Base-by-base conservation (phyloP, 2,888 invertebrate species). In the Amphipyra berbera region DNA sequence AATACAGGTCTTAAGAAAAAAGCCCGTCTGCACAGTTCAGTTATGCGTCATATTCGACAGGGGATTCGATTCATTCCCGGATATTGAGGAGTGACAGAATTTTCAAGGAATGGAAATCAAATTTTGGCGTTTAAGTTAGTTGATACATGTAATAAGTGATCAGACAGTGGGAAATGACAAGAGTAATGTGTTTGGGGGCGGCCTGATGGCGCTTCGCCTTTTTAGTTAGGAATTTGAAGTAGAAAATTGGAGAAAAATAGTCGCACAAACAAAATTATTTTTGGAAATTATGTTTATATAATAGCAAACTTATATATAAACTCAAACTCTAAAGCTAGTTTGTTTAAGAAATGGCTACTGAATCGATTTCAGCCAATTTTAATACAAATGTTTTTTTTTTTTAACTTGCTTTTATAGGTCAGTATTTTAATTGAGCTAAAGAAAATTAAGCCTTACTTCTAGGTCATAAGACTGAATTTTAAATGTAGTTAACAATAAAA, bases 31-130 rank as follows among this genome's bases (percentile, higher is more conserved):
- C 30, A 42, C 44, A 52, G 47, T 45, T n/a, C 58, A 61, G 62
- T 37, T 62, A 53, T 65, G 47, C 73, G 49, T 52, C 68, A 73
- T 66, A 76, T 74, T 73, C 69, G 68, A 66, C 56, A 64, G 65
- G 62, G 83, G 84, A 88, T 87, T 89, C 83, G 78, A 89, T 90
- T 87, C 88, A 86, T 81, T 75, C 70, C 82, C 89, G 91, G 91
- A 90, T 89, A 91, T 90, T 82, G 86, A 87, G 88, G 88, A 84
- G 88, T 87, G 88, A 87, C 88, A 83, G 82, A 79, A 79, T 86
- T 84, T 82, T 83, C 81, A 84, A 81, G 82, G 77, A 81, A 79
- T 84, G 85, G 85, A 85, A 89, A 88, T 89, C 81, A 79, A 85
- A 82, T 81, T 75, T 73, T 72, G 72, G 68, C 72, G 73, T 71